A percentile compares a stretch with the other conserved stretches of the same genome.
phyloP scores from a whole-genome alignment of 2,888 invertebrate genomes.

The Himalopsyche japonica region DNA sequence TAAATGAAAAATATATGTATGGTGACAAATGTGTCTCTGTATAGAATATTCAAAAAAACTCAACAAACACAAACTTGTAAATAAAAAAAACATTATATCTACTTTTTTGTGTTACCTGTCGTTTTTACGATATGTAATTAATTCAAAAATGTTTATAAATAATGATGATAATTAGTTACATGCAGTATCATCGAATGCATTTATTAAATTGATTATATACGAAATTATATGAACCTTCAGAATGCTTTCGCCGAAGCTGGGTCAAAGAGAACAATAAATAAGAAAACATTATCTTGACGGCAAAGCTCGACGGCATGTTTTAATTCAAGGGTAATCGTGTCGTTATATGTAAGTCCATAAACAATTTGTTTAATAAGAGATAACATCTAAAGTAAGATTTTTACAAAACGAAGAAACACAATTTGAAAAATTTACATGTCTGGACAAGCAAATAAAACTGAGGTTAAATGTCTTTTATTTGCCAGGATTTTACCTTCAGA shows the following conservation, averaged over 20 bases:
- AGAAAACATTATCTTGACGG: background rate
- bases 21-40: no score
- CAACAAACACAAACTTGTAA: no score
- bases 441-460: background rate
- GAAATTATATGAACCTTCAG: background rate
- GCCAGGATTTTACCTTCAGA: background rate
- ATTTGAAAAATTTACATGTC: background rate
- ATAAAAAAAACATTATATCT: no score
- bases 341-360: background rate
- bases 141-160: background rate
- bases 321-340: background rate
- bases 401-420: background rate
- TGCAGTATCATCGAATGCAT: background rate
- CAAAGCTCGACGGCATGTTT: background rate
- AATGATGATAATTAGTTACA: background rate
- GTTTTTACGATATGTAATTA: background rate
- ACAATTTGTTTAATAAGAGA: background rate
- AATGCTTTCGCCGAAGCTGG: background rate
- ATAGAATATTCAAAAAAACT: no score
- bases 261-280: background rate
- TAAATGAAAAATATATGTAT: no score
- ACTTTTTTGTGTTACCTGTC: no score
- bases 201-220: background rate
- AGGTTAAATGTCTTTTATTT: background rate
- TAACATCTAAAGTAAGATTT: background rate